These are phyloP conservation scores for Meloidogyne floridensis DNA, from an alignment of 1,140 invertebrate species.

Conservation along the genomic window DNA sequence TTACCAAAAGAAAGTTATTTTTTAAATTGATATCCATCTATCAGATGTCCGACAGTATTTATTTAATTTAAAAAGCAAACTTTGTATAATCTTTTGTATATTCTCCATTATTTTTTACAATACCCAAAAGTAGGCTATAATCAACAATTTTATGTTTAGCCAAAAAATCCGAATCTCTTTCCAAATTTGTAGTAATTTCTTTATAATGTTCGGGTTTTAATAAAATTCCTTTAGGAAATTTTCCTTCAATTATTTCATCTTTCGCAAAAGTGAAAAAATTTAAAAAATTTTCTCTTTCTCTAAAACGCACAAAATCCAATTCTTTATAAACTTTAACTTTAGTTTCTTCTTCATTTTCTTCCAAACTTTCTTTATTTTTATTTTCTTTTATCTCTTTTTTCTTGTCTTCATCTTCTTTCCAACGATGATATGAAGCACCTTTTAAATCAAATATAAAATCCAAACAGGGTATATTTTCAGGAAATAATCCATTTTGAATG, in stretches of 20 bases:
- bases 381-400: background rate
- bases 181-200: background rate
- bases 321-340: background rate
- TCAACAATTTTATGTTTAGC: background rate
- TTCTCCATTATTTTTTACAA: constrained; percentile 1
- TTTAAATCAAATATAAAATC: constrained; percentile 7
- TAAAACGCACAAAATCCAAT: constrained; percentile 4
- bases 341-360: too few relatives aligned
- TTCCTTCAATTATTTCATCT: background rate
- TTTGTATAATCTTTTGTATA: too few relatives aligned
- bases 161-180: background rate
- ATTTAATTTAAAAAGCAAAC: too few relatives aligned
- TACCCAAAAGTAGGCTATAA: background rate
- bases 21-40: too few relatives aligned
- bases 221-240: constrained; percentile 5
- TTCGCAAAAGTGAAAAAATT: too few relatives aligned
- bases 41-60: too few relatives aligned
- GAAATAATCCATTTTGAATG: background rate
- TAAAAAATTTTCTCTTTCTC: too few relatives aligned
- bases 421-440: background rate
- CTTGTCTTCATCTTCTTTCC: background rate
- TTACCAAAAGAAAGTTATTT: too few relatives aligned
- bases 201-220: background rate
- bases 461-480: background rate
- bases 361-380: background rate